phyloP scores from a whole-genome alignment of 2,113 vertebrate genomes.

The Nyctereutes procyonoides region DNA sequence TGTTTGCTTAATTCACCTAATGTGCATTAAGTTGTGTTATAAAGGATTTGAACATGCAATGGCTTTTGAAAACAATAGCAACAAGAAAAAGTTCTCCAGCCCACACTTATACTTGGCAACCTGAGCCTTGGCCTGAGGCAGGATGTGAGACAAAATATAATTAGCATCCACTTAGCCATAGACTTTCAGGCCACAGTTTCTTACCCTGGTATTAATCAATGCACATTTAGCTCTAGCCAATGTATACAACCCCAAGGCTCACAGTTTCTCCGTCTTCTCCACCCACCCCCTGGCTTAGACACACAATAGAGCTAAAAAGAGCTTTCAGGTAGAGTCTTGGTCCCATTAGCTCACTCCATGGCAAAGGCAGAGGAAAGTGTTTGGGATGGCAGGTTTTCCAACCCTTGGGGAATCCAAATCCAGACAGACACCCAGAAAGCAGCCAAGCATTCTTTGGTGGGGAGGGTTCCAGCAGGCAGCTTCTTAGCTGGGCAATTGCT shows the following conservation, averaged over 20 bases:
- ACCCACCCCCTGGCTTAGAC: background rate
- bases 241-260: conserved; percentile 13
- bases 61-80: conserved; percentile 57
- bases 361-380: conserved; percentile 21
- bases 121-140: background rate
- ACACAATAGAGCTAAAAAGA: conserved; percentile 35
- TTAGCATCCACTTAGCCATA: conserved; percentile 26
- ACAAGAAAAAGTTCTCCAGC: conserved; percentile 35
- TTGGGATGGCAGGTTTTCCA: conserved; percentile 67
- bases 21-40: background rate
- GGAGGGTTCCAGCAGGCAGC: conserved; percentile 56
- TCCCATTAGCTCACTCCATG: background rate
- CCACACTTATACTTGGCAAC: conserved; percentile 19
- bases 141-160: conserved; percentile 45
- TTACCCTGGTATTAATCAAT: conserved; percentile 55
- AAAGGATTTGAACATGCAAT: conserved; percentile 53
- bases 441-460: conserved; percentile 57
- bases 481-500: conserved; percentile 46
- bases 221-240: conserved; percentile 26
- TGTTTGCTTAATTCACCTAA: conserved; percentile 54
- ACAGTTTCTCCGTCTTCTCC: background rate
- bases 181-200: background rate
- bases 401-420: conserved; percentile 24
- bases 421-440: conserved; percentile 61
- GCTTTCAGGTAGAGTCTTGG: conserved; percentile 42